Evolutionary conservation across 2,797 vertebrate species (phyloP), one percentile per base, ranked within the genome.

Genomic region (Tapera naevia): DNA sequence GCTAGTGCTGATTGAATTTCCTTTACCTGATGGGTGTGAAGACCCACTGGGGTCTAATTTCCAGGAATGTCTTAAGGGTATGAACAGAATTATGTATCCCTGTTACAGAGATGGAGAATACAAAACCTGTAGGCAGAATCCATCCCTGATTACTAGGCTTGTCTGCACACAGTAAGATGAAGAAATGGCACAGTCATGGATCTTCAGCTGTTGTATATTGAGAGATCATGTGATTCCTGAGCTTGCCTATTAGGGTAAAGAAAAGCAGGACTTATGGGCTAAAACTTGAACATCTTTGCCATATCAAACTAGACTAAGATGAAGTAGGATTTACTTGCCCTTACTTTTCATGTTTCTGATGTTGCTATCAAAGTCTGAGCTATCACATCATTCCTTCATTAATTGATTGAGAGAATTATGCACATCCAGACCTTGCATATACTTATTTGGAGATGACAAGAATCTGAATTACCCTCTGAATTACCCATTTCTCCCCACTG

Each of bases 1-100:
- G 56, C 70, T 39, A 28, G 43, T 87, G 53, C 80, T 73, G 57
- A 60, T 70, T 89, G 64, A 91, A 71, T 57, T 80, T 94, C 51
- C 74, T 96, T 95, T 83, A 71, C 61, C 45, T 80, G 8, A 46
- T 73, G 70, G 69, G 65, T 84, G 37, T 81, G 92, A 95, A 96
- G 71, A 67, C 70, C 41, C 56, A 61, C 41, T 61, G 12, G 64
- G 57, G 15, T 45, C 43, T 93, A 53, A 73, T 91, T 93, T 95
- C 70, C 75, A 74, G 30, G 53, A 70, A 96, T 65, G 35, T 39
- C 57, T 91, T 73, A 39, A 28, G 57, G 30, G n/a, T 88, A 61
- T 74, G 62, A 93, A 39, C 19, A 27, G 33, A 75, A 62, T 89
- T 95, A 64, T 64, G 30, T 78, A 91, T 70, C 23, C 33, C 35